Evolutionary conservation across 2,888 invertebrate genomes (phyloP), one percentile per base, ranked within the genome.

Genomic region (Thysanoteuthis rhombus): DNA sequence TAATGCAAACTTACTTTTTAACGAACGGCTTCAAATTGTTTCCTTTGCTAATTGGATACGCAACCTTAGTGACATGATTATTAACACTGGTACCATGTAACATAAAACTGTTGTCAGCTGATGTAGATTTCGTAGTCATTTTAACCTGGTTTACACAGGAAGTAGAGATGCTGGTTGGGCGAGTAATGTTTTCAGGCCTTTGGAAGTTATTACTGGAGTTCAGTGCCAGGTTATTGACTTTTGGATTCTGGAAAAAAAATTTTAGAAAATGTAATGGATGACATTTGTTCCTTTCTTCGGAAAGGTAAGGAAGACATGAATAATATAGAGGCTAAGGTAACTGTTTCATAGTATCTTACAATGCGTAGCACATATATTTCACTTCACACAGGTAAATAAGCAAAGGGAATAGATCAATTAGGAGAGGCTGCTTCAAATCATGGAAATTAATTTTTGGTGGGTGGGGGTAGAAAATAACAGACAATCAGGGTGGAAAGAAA

Each of bases 101-200:
- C 10, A 90, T 28, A 90, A 32, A 92, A 32, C 16, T 45, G 36
- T 92, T 39, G 32, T 39, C 25, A 12, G 75, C 36, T 8, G 32
- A 58, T 32, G 8, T 58, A 25, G 40, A 3, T 32, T 45, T 40
- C 32, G 8, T 6, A 12, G 40, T 32, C 32, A 45, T 92, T 45
- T 39, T 39, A n/a, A 42, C 32, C 36, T 92, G 40, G 75, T 75
- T 75, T 19, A 75, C n/a, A 32, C 45, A 25, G n/a, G 36, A 42
- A 28, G 92, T 92, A 36, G 92, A 92, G 12, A 92, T 92, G 39
- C 92, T 92, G 16, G 92, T 92, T n/a, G 92, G 92, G 1, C 92
- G 92, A n/a, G 45, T 32, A 92, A 92, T 45, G n/a, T 45, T 40
- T 36, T 92, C 92, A 42, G 10, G 75, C n/a, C 75, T n/a, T 75